Conservation (phyloP, 2,113 vertebrate species). For the Damaliscus lunatus region DNA sequence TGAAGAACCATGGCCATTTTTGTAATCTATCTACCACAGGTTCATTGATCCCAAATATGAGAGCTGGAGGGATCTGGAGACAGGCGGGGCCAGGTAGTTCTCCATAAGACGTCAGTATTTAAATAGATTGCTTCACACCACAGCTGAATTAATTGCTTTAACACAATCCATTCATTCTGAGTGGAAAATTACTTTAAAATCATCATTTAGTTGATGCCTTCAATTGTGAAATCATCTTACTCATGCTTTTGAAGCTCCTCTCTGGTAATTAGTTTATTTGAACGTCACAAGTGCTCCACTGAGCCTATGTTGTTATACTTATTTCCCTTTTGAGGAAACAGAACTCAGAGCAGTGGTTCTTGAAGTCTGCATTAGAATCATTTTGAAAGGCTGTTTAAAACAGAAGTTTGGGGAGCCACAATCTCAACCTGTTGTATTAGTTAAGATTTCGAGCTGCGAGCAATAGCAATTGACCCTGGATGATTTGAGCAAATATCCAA, state of each 20-base stretch:
- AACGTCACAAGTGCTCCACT: conserved; percentile 23
- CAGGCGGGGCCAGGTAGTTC: background rate
- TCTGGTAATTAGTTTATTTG: conserved; percentile 61
- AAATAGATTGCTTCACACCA: conserved; percentile 20
- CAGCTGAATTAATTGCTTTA: conserved; percentile 47
- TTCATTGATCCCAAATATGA: conserved; percentile 5
- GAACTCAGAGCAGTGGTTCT: conserved; percentile 17
- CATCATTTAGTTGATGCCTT: conserved; percentile 47
- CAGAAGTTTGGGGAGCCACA: background rate
- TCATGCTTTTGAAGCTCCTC: conserved; percentile 44
- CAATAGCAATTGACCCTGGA: background rate
- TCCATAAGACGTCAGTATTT: conserved; percentile 7
- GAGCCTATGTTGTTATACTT: conserved; percentile 38
- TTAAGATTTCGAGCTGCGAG: background rate
- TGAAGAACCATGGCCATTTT: background rate
- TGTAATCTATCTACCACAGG: background rate
- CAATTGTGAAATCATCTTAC: conserved; percentile 58
- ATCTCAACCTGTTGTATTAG: background rate
- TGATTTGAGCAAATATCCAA: conserved; percentile 30
- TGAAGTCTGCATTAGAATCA: conserved; percentile 20
- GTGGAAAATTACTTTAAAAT: conserved; percentile 54
- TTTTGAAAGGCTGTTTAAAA: conserved; percentile 40
- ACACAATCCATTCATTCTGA: conserved; percentile 48
- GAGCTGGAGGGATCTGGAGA: background rate
- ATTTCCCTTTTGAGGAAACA: conserved; percentile 49